Conservation (phyloP, 2,797 vertebrate species). For the Petrocephalus schoutedeni region DNA sequence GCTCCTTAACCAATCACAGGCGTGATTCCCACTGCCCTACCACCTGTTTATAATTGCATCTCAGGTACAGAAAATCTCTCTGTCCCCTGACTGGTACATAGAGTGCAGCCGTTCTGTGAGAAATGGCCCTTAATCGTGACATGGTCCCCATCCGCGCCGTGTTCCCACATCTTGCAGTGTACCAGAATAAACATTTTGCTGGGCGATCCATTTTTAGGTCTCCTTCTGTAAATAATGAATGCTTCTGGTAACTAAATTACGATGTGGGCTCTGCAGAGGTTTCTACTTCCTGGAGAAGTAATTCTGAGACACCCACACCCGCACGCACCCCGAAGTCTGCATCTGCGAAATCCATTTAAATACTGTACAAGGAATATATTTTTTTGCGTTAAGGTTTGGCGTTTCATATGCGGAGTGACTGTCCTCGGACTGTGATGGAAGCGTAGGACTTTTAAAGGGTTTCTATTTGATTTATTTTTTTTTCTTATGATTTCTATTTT, state of each 20-base stretch:
- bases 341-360: neutral
- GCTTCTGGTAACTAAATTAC: conserved; percentile 15
- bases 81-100: neutral
- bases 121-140: neutral
- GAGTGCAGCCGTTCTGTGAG: conserved; percentile 13
- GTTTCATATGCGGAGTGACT: neutral
- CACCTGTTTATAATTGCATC: conserved; percentile 7
- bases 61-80: neutral
- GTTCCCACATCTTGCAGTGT: neutral
- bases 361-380: neutral
- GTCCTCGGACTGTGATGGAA: neutral
- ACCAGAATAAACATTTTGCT: conserved; percentile 10
- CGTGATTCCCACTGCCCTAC: neutral
- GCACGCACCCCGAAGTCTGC: neutral
- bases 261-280: conserved; percentile 6
- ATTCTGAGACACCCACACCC: neutral
- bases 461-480: neutral
- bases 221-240: conserved; percentile 27
- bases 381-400: neutral
- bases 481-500: neutral
- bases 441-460: neutral
- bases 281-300: neutral
- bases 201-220: conserved; percentile 17
- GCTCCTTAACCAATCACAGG: neutral
- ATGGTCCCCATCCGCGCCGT: neutral